phyloP scores from a whole-genome alignment of 2,888 invertebrate genomes.

The Onthophagus sagittarius region DNA sequence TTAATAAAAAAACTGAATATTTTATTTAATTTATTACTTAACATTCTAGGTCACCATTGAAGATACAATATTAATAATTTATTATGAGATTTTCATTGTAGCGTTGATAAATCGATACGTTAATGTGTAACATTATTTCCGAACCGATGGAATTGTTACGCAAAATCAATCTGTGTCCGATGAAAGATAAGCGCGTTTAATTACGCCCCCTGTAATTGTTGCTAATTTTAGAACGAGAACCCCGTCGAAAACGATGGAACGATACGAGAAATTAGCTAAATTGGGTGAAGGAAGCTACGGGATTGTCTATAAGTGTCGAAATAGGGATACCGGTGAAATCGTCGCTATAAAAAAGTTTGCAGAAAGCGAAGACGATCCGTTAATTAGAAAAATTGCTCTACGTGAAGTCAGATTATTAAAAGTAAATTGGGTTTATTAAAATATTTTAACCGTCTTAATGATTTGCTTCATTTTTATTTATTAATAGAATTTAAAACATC shows the following conservation, averaged over 20 bases:
- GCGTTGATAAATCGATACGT: neutral
- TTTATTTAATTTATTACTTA: neutral
- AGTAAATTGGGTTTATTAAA: conserved; percentile 52
- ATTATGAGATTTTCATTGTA: neutral
- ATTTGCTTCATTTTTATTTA: conserved; percentile 16
- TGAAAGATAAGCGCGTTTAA: neutral
- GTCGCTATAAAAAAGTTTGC: conserved; percentile 97
- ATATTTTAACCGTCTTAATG: neutral
- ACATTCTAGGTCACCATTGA: neutral
- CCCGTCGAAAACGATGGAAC: conserved; percentile 83
- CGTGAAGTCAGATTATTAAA: conserved; percentile 92
- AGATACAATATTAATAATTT: neutral
- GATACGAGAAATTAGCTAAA: conserved; percentile 91
- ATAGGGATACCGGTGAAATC: conserved; percentile 88
- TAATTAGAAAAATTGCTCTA: conserved; percentile 92
- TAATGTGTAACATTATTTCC: neutral
- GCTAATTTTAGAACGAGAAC: conserved; percentile 65
- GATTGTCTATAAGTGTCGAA: conserved; percentile 93
- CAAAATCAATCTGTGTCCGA: neutral
- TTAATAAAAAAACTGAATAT: neutral
- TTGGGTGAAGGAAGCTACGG: conserved; percentile 96
- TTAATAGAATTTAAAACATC: conserved; percentile 90
- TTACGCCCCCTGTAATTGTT: neutral
- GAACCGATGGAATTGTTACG: neutral
- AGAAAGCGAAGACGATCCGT: conserved; percentile 94